Evolutionary conservation across 2,888 invertebrate species (phyloP), one percentile per base, ranked within the genome.

Genomic region (Cheilosia scutellata): DNA sequence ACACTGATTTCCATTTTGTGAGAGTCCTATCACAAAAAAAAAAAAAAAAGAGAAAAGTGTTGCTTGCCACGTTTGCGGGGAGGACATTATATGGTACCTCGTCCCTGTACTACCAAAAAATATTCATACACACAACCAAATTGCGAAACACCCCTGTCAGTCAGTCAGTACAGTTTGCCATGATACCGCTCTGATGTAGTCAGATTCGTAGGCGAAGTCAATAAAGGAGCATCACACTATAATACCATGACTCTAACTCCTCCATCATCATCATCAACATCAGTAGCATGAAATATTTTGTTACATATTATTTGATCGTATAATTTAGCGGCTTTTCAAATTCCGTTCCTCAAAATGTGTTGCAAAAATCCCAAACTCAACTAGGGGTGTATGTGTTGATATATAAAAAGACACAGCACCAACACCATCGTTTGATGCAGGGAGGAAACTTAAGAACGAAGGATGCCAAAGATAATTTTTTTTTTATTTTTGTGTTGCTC

Each of bases 261-360:
- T 44, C 40, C 66, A 31, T 55, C 79, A 75, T 63, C 76, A 62
- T 40, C 76, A 71, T 66, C 74, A 75, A n/a, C 80, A 57, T 16
- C 55, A 75, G 65, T 27, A 58, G 63, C 71, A 82, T 72, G 76
- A 82, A 71, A 86, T 77, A 86, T 77, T 86, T 86, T 86, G 86
- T 72, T 66, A 77, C 86, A 86, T 82, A 86, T 86, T 86, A 82
- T 86, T 82, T 76, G 86, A 86, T 82, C 82, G 72, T 76, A 86
- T 86, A 86, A 86, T 86, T 86, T 76, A 84, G 76, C 80, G 65
- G 76, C 76, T 82, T 86, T 76, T 63, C 76, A 86, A 86, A 76
- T 80, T 60, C 80, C 66, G 57, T 76, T 68, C 63, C 44, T 62
- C 71, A 72, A 70, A 80, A 71, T 80, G 76, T 76, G 53, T 44